These are phyloP conservation scores for Odontesthes bonariensis DNA, from an alignment of 2,113 vertebrate genomes.

Conservation along the genomic window DNA sequence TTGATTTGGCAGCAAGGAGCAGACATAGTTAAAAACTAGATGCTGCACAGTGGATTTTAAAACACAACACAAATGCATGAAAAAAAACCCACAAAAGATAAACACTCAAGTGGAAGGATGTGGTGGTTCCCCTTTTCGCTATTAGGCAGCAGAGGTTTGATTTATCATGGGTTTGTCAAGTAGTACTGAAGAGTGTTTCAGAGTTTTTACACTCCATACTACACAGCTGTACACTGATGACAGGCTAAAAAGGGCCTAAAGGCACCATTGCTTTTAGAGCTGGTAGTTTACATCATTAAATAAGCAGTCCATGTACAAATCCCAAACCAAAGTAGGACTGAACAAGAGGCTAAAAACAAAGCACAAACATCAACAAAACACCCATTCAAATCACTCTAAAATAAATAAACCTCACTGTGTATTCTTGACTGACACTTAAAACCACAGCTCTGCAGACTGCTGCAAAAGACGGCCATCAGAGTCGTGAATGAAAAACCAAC, in stretches of 20 bases:
- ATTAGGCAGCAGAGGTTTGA: neutral
- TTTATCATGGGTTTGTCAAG: neutral
- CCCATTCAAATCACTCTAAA: neutral
- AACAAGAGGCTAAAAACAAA: slow-evolving; percentile 3
- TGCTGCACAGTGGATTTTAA: neutral
- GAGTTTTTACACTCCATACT: neutral
- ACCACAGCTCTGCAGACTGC: neutral
- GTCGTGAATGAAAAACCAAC: slow-evolving; percentile 1
- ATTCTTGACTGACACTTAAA: neutral
- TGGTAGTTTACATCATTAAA: too few species aligned
- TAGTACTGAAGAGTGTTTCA: neutral
- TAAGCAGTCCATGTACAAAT: too few species aligned
- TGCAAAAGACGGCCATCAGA: neutral
- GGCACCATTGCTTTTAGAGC: too few species aligned
- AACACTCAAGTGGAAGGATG: slow-evolving; percentile 16
- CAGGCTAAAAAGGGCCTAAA: too few species aligned
- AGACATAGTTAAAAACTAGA: neutral
- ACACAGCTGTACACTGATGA: too few species aligned
- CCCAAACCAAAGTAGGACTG: too few species aligned
- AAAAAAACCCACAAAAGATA: neutral
- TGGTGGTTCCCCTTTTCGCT: slow-evolving; percentile 2
- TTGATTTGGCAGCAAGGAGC: neutral
- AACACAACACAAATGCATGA: neutral
- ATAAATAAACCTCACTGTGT: neutral
- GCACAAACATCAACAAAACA: neutral